Conservation (phyloP, 2,888 invertebrate species). For the Anagyrus pseudococci region DNA sequence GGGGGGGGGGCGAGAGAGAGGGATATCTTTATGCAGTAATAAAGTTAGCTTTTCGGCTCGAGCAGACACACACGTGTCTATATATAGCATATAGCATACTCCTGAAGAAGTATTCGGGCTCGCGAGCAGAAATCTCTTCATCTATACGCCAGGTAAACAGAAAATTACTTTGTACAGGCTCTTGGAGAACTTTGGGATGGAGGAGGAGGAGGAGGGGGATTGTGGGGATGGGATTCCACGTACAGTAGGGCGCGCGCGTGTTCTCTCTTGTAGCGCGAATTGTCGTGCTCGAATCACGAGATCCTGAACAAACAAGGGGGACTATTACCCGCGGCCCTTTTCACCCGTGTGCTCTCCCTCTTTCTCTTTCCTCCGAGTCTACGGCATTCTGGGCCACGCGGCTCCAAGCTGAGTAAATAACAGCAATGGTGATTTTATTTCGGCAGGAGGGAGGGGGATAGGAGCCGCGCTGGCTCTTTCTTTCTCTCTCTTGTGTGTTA, state of each 20-base stretch:
- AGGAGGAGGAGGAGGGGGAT: too few species aligned
- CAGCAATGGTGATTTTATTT: conserved; percentile 36
- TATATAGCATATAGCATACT: too few species aligned
- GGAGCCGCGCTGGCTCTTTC: too few species aligned
- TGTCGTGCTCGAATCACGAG: conserved; percentile 31
- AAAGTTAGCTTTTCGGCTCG: too few species aligned
- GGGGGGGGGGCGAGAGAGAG: too few species aligned
- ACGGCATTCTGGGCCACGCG: background rate
- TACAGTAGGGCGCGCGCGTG: too few species aligned
- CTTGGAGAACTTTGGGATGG: too few species aligned
- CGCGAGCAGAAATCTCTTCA: conserved; percentile 21
- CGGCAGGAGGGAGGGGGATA: conserved; percentile 11
- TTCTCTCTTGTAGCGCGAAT: conserved; percentile 26
- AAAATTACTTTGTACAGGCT: conserved; percentile 37
- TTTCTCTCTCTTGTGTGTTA: too few species aligned
- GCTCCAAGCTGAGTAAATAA: conserved; percentile 38
- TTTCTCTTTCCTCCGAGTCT: background rate
- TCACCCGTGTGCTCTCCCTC: background rate
- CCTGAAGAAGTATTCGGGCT: background rate
- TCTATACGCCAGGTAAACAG: conserved; percentile 29
- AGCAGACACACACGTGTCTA: too few species aligned
- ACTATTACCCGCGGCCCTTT: too few species aligned
- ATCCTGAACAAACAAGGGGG: conserved; percentile 37
- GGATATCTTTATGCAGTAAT: too few species aligned
- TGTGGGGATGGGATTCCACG: too few species aligned